These are phyloP conservation scores for Plecturocebus donacophilus DNA, from an alignment of 2,113 vertebrate genomes.

Conservation along the genomic window DNA sequence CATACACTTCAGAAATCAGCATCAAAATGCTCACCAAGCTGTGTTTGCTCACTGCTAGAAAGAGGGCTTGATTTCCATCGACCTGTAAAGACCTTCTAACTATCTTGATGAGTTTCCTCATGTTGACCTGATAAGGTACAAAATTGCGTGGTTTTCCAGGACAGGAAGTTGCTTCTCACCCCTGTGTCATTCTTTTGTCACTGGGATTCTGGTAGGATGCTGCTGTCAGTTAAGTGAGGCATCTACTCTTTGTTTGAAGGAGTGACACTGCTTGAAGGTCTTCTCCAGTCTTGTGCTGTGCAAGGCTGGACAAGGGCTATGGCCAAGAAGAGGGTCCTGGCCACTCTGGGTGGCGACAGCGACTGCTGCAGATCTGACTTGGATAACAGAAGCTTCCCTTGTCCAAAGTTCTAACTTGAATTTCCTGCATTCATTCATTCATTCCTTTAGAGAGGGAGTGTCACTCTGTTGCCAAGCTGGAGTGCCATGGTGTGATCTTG, in stretches of 20 bases:
- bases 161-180: background rate
- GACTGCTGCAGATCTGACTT: no score
- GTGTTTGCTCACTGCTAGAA: no score
- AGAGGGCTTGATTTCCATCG: background rate
- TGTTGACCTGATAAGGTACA: background rate
- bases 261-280: background rate
- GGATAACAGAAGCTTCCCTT: background rate
- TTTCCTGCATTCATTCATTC: background rate
- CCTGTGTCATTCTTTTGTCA: background rate
- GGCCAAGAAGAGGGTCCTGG: background rate
- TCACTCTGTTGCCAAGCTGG: no score
- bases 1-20: background rate
- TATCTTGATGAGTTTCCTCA: background rate
- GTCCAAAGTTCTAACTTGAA: background rate
- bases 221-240: background rate
- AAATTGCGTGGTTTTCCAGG: background rate
- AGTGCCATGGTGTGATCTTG: no score
- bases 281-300: background rate
- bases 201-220: background rate
- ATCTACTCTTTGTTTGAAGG: background rate
- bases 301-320: background rate
- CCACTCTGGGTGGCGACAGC: background rate
- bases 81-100: background rate
- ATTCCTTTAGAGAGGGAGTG: no score
- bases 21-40: background rate